Percentiles rank a stretch among this genome's conserved stretches.
Evolutionary conservation across 30 jellyfish, hydroid and myxozoan genomes (phyloP).

Genomic region (Turritopsis rubra): DNA sequence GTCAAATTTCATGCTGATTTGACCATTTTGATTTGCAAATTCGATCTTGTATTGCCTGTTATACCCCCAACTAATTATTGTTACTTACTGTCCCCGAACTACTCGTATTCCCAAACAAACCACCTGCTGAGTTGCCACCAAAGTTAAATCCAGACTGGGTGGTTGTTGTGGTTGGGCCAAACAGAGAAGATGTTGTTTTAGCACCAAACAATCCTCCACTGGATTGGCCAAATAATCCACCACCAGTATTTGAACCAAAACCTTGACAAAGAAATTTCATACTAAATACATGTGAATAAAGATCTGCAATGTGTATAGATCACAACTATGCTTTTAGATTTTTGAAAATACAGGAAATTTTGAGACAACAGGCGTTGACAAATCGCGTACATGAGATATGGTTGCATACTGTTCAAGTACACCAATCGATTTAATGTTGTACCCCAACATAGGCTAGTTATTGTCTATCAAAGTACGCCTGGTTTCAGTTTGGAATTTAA

Average conservation of each 20-base stretch:
- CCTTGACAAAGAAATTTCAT: not conserved
- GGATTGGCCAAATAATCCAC: constrained; percentile 29
- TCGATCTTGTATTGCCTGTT: not conserved
- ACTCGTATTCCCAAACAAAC: not conserved
- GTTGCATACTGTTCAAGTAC: no score
- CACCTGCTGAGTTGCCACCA: not conserved
- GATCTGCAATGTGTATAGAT: not conserved
- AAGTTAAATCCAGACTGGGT: constrained; percentile 2
- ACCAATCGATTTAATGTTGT: no score
- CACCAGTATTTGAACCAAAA: constrained; percentile 22
- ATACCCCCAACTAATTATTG: not conserved
- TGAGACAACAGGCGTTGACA: no score
- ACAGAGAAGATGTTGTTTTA: constrained; percentile 56
- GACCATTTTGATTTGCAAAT: not conserved
- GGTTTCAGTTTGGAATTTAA: no score
- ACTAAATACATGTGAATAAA: not conserved
- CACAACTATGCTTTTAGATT: no score
- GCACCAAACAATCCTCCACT: constrained; percentile 83
- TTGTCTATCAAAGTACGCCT: no score
- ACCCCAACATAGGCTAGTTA: no score
- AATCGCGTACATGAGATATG: no score
- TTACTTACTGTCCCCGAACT: not conserved
- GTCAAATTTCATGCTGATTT: no score
- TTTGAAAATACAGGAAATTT: no score
- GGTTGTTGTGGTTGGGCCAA: constrained; percentile 63